Percentiles rank a stretch among this genome's conserved stretches.
These are phyloP conservation scores for Prorops nasuta DNA, from an alignment of 1,140 invertebrate genomes.

Conservation along the genomic window DNA sequence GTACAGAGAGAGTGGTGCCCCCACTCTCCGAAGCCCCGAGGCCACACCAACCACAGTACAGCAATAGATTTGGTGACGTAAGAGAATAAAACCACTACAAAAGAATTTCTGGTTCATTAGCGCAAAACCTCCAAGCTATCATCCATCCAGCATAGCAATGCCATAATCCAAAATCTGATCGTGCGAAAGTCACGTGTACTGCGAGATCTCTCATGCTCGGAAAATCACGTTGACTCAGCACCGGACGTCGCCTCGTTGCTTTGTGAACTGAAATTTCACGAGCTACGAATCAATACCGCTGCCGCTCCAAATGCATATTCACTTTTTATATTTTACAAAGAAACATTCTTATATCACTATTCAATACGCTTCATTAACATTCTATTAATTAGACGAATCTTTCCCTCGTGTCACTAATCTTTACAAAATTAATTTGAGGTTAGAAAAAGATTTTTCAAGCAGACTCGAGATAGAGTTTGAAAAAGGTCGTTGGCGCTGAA, in stretches of 20 bases:
- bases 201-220: not conserved
- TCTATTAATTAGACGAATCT: too few relatives aligned
- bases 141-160: constrained; percentile 15
- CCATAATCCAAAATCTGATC: constrained; percentile 22
- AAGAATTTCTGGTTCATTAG: constrained; percentile 42
- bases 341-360: too few relatives aligned
- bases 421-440: too few relatives aligned
- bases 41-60: constrained; percentile 18
- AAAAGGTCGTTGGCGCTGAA: too few relatives aligned
- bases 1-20: too few relatives aligned
- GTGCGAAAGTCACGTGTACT: not conserved
- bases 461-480: too few relatives aligned
- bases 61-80: constrained; percentile 40
- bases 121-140: constrained; percentile 26
- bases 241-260: too few relatives aligned
- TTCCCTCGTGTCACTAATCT: too few relatives aligned
- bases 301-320: not conserved
- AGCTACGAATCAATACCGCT: not conserved
- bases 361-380: too few relatives aligned
- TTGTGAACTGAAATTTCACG: not conserved
- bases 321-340: too few relatives aligned
- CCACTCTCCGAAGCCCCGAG: too few relatives aligned
- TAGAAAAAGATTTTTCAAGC: too few relatives aligned
- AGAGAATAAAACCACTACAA: constrained; percentile 45
- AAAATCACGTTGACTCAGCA: not conserved